These are phyloP conservation scores for Chloroceryle aenea DNA, from an alignment of 2,113 vertebrate genomes.

Conservation along the genomic window DNA sequence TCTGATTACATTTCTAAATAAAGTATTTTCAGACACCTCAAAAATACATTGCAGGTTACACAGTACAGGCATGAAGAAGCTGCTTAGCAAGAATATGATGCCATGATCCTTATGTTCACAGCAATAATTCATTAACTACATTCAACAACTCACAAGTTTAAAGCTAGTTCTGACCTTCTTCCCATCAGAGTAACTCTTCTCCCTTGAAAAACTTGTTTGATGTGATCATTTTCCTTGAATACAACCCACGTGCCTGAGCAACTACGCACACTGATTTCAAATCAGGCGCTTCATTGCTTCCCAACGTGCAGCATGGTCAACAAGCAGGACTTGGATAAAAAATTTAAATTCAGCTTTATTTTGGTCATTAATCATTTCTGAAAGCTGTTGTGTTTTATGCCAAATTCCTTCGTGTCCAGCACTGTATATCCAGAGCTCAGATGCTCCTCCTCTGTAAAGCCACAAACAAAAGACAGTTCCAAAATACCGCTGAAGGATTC, in stretches of 20 bases:
- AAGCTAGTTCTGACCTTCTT: not conserved
- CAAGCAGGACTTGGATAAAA: not conserved
- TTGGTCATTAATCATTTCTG: not conserved
- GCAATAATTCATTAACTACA: not conserved
- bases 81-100: not conserved
- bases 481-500: not conserved
- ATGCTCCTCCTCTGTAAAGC: not conserved
- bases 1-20: not conserved
- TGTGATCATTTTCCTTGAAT: not conserved
- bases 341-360: not conserved
- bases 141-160: not conserved
- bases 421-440: not conserved
- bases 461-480: not conserved
- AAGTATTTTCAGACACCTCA: not conserved
- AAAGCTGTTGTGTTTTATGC: not conserved
- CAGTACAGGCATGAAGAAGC: not conserved
- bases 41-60: not conserved
- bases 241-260: not conserved
- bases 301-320: not conserved
- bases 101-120: not conserved
- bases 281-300: not conserved
- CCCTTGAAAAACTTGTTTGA: not conserved
- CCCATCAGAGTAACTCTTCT: not conserved
- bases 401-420: rapidly evolving
- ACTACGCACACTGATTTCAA: not conserved